phyloP scores from a whole-genome alignment of 2,113 vertebrate species.

The Polypterus senegalus region DNA sequence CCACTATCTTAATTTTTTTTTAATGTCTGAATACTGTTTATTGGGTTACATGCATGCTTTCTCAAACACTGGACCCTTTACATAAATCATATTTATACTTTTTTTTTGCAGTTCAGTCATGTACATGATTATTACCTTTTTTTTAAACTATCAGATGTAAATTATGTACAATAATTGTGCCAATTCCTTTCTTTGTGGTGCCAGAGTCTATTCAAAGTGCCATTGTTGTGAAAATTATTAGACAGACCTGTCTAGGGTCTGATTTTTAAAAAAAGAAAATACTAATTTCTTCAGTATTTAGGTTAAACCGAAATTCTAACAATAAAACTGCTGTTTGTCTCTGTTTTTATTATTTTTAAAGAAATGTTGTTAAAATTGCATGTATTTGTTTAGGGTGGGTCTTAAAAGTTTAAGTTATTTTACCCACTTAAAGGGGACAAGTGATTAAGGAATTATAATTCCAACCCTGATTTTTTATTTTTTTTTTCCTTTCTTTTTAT shows the following conservation, averaged over 20 bases:
- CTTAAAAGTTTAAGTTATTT: constrained; percentile 8
- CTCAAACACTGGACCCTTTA: constrained; percentile 12
- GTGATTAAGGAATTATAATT: not conserved
- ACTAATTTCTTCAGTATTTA: constrained; percentile 38
- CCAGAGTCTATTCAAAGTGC: constrained; percentile 50
- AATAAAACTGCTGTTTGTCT: constrained; percentile 32
- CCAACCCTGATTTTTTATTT: constrained; percentile 12
- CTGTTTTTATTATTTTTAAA: constrained; percentile 38
- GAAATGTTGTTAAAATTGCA: constrained; percentile 51
- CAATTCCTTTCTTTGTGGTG: constrained; percentile 42
- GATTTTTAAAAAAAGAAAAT: constrained; percentile 37
- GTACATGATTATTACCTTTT: not conserved
- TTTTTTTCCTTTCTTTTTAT: constrained; percentile 11
- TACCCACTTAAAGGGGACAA: not conserved
- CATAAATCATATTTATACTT: not conserved
- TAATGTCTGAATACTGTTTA: too few species aligned
- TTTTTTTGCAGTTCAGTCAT: too few species aligned
- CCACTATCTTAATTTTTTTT: too few species aligned
- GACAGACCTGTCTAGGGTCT: constrained; percentile 50
- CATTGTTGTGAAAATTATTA: constrained; percentile 32
- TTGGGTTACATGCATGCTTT: too few species aligned
- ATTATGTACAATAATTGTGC: constrained; percentile 39
- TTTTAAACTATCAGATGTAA: constrained; percentile 12
- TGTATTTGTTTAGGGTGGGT: constrained; percentile 40
- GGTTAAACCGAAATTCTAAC: constrained; percentile 50